phyloP scores from a whole-genome alignment of 1,140 invertebrate species.

The Pseudomyrmex flavicornis region DNA sequence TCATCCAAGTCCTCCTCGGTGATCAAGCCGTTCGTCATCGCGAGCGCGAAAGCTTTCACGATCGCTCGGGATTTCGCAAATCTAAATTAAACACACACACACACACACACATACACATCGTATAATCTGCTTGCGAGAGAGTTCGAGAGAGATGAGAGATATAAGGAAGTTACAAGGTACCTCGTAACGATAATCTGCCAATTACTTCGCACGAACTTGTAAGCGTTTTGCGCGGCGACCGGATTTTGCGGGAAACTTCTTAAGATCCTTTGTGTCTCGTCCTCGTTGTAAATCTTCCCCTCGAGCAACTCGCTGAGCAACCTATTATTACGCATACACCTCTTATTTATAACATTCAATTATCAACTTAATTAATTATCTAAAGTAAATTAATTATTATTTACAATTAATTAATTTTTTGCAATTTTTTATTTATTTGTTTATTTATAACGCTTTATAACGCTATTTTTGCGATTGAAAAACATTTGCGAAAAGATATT shows the following conservation, averaged over 20 bases:
- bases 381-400: not conserved
- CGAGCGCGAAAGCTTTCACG: slow-evolving; percentile 75
- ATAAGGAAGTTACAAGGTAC: slow-evolving; percentile 56
- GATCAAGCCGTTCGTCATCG: slow-evolving; percentile 74
- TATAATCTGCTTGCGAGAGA: slow-evolving; percentile 34
- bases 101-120: not conserved
- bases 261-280: slow-evolving; percentile 75
- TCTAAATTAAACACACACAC: slow-evolving; percentile 50
- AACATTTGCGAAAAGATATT: slow-evolving; percentile 53
- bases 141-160: not conserved
- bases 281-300: slow-evolving; percentile 67
- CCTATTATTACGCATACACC: slow-evolving; percentile 65
- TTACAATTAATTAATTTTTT: not conserved
- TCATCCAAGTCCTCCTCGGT: slow-evolving; percentile 78
- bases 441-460: too few species aligned
- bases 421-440: slow-evolving; percentile 12
- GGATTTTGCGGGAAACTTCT: slow-evolving; percentile 76
- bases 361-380: not conserved
- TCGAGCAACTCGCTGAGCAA: slow-evolving; percentile 77
- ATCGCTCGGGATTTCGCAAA: slow-evolving; percentile 73
- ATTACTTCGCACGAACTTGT: slow-evolving; percentile 76
- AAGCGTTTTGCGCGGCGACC: slow-evolving; percentile 73
- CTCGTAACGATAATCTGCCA: slow-evolving; percentile 76
- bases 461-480: not conserved
- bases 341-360: too few species aligned